These are phyloP conservation scores for Schizotus pectinicornis DNA, from an alignment of 2,888 invertebrate genomes.

Conservation along the genomic window DNA sequence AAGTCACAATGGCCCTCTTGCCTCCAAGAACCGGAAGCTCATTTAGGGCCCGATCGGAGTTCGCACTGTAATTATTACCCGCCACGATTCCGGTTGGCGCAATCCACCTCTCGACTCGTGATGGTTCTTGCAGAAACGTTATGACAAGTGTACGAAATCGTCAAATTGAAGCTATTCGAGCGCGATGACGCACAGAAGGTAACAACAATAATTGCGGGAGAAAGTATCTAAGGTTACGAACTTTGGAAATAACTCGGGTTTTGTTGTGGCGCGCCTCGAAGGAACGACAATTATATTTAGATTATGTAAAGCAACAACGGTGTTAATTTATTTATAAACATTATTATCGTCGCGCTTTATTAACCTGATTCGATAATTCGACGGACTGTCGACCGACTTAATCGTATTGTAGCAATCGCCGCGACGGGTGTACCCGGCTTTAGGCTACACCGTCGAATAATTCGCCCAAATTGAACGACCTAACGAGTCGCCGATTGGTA, in stretches of 20 bases:
- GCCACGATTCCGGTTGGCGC: too few relatives aligned
- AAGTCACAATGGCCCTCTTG: slow-evolving; percentile 45
- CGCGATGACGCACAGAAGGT: too few relatives aligned
- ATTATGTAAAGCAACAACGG: slow-evolving; percentile 33
- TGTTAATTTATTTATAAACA: slow-evolving; percentile 7
- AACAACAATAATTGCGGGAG: too few relatives aligned
- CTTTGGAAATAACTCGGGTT: too few relatives aligned
- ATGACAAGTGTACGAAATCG: slow-evolving; percentile 16
- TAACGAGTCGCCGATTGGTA: too few relatives aligned
- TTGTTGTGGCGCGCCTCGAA: not conserved
- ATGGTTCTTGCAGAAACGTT: slow-evolving; percentile 5
- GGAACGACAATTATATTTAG: slow-evolving; percentile 38
- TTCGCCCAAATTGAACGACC: too few relatives aligned
- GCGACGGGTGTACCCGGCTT: too few relatives aligned
- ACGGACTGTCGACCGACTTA: not conserved
- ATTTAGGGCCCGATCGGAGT: slow-evolving; percentile 14
- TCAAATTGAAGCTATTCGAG: not conserved
- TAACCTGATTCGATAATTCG: slow-evolving; percentile 24
- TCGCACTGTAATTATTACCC: not conserved
- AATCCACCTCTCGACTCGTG: too few relatives aligned
- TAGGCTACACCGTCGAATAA: too few relatives aligned
- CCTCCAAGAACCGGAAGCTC: slow-evolving; percentile 40
- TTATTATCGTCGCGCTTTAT: slow-evolving; percentile 18
- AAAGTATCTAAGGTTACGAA: too few relatives aligned
- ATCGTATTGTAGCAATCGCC: too few relatives aligned